Evolutionary conservation across 2,888 invertebrate genomes (phyloP).

Genomic region (Tetranychus piercei): DNA sequence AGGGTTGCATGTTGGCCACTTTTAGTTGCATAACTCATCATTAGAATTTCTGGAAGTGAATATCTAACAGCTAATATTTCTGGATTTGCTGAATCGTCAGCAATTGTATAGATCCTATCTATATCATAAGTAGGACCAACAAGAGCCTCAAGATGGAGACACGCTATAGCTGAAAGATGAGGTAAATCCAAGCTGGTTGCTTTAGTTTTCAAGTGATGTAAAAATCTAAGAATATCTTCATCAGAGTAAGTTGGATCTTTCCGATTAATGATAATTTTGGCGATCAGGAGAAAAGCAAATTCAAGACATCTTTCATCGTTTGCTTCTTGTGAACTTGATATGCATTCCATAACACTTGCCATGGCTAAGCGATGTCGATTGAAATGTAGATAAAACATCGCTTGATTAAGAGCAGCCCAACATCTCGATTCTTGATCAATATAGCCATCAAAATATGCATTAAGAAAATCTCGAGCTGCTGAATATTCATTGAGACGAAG

Average conservation of each 20-base stretch:
- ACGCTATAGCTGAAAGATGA: conserved; percentile 10
- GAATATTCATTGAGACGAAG: conserved; percentile 21
- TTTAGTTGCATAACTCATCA: conserved; percentile 17
- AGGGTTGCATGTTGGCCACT: conserved; percentile 17
- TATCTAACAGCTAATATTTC: conserved; percentile 19
- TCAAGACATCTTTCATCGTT: conserved; percentile 22
- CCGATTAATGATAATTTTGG: conserved; percentile 15
- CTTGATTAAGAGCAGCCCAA: conserved; percentile 22
- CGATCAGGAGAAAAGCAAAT: conserved; percentile 20
- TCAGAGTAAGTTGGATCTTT: conserved; percentile 12
- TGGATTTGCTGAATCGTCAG: conserved; percentile 7
- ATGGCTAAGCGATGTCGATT: conserved; percentile 18
- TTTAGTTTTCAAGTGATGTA: conserved; percentile 15
- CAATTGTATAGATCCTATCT: not conserved
- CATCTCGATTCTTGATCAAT: conserved; percentile 14
- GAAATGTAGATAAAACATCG: conserved; percentile 21
- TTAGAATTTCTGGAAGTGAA: conserved; percentile 19
- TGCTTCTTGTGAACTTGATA: conserved; percentile 20
- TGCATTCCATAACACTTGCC: conserved; percentile 21
- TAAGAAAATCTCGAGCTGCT: conserved; percentile 17
- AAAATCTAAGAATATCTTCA: conserved; percentile 13
- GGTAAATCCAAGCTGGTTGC: conserved; percentile 9
- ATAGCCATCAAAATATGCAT: conserved; percentile 21
- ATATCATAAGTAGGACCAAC: not conserved
- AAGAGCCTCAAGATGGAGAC: conserved; percentile 10